Evolutionary conservation across 2,113 vertebrate species (phyloP).

Genomic region (Pseudorasbora parva): DNA sequence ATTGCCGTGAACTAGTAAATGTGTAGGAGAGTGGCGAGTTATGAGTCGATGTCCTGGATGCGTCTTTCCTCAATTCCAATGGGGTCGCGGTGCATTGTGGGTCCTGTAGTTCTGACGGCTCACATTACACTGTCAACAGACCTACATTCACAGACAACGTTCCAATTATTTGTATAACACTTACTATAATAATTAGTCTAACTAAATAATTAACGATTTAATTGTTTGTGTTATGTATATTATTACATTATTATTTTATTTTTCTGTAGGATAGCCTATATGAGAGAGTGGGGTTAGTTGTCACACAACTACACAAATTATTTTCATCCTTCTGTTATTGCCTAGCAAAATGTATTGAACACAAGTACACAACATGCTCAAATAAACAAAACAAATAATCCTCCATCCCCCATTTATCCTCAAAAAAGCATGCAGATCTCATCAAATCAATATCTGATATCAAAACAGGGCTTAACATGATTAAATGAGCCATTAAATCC

Average conservation of each 20-base stretch:
- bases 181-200: neutral
- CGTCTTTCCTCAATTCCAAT: constrained; percentile 46
- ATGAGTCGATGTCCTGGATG: constrained; percentile 33
- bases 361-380: neutral
- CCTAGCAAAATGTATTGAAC: neutral
- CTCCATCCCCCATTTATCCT: neutral
- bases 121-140: neutral
- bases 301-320: no score
- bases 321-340: neutral
- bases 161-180: neutral
- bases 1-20: constrained; percentile 28
- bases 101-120: constrained; percentile 34
- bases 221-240: neutral
- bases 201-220: neutral
- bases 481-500: neutral
- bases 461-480: neutral
- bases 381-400: neutral
- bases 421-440: neutral
- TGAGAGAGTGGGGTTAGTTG: neutral
- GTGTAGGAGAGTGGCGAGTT: constrained; percentile 42
- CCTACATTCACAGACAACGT: neutral
- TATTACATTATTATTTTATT: neutral
- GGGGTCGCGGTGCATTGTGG: constrained; percentile 44
- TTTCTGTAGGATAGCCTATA: neutral
- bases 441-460: neutral